Conservation (phyloP, 2,888 invertebrate species). For the Ennomos fuscantarius region DNA sequence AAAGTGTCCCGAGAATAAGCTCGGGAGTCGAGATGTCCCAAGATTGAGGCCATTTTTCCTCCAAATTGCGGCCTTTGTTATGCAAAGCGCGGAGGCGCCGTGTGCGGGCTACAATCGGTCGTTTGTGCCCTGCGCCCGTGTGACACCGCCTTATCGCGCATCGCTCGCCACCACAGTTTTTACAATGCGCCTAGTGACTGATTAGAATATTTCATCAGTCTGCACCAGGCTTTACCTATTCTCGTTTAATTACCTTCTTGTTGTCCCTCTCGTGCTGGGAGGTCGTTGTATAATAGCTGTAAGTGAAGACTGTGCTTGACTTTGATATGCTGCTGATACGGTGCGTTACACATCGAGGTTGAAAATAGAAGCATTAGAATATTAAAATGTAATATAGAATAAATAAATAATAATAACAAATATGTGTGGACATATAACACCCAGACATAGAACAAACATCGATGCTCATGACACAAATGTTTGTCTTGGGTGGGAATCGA, state of each 20-base stretch:
- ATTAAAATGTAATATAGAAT: no score
- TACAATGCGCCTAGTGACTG: conserved; percentile 76
- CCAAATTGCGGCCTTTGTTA: conserved; percentile 84
- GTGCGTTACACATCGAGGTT: no score
- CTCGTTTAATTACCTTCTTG: conserved; percentile 64
- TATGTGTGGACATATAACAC: no score
- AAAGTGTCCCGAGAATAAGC: conserved; percentile 54
- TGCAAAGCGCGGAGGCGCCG: conserved; percentile 82
- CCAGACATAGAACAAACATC: no score
- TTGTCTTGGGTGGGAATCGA: no score
- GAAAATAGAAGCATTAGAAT: no score
- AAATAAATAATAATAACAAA: no score
- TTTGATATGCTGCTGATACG: background rate
- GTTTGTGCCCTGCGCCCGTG: conserved; percentile 71
- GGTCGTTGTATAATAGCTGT: conserved; percentile 43
- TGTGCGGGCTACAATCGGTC: conserved; percentile 80
- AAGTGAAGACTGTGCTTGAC: background rate
- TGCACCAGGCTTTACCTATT: conserved; percentile 60
- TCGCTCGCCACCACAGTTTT: conserved; percentile 67
- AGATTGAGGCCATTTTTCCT: conserved; percentile 82
- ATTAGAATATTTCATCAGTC: conserved; percentile 82
- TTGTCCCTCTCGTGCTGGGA: conserved; percentile 50
- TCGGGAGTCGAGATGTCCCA: conserved; percentile 68
- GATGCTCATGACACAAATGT: no score
- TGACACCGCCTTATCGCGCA: conserved; percentile 76